These are phyloP conservation scores for Melangyna quadrimaculata DNA, from an alignment of 2,888 invertebrate genomes.

Conservation along the genomic window DNA sequence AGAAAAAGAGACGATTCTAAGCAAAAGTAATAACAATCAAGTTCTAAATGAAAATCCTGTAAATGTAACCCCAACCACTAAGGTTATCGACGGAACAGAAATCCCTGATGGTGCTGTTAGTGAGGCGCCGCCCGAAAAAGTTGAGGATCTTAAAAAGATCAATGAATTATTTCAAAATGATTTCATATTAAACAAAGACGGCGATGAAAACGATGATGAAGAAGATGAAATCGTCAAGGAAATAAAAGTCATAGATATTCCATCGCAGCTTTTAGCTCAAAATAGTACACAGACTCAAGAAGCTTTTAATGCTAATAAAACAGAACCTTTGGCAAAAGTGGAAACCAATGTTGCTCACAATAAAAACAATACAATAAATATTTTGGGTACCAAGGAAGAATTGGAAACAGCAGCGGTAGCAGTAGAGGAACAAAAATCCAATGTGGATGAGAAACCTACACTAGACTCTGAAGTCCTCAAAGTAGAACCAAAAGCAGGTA, in stretches of 20 bases:
- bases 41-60: conserved; percentile 20
- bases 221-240: conserved; percentile 63
- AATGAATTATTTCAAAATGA: background rate
- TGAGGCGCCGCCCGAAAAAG: background rate
- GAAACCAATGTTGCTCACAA: background rate
- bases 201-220: conserved; percentile 57
- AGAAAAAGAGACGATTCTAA: conserved; percentile 71
- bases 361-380: background rate
- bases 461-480: background rate
- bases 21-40: conserved; percentile 29
- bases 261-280: background rate
- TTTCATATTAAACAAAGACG: background rate
- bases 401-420: background rate
- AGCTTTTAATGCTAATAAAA: background rate
- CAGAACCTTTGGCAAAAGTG: background rate
- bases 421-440: background rate
- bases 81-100: conserved; percentile 87
- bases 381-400: background rate
- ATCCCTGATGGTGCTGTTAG: conserved; percentile 75
- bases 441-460: background rate
- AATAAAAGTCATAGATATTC: background rate
- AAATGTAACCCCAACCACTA: conserved; percentile 74
- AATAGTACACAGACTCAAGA: background rate
- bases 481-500: background rate
- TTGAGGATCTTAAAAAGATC: background rate